Evolutionary conservation across 2,113 vertebrate species (phyloP), one percentile per base, ranked within the genome.

Genomic region (Pteropus alecto): DNA sequence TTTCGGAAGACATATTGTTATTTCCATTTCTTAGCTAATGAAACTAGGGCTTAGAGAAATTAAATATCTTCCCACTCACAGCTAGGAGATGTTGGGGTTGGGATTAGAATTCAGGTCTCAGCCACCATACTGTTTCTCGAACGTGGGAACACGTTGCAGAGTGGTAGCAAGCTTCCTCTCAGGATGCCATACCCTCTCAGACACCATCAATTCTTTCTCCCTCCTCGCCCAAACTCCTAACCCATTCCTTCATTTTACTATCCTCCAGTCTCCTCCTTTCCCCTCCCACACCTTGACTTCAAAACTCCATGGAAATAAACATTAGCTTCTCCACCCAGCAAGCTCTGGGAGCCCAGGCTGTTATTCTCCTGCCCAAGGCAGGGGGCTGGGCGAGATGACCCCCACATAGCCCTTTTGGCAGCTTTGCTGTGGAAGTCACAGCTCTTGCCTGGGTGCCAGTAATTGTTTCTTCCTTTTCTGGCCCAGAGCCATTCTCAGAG

Each of bases 401-500:
- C 24, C 11, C 13, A 77, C 3, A 0, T 21, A 33, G 43, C 8
- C 74, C 43, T 76, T 83, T 67, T 71, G 84, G 87, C 16, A 22
- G 22, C 26, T 70, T 67, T 43, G 24, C 51, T 48, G 4, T 84
- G 46, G 46, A 84, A 85, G 26, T 77, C 71, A 43, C 28, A 18
- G 82, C 38, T 38, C 65, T 61, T 48, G 13, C 33, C 43, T 77
- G 74, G 58, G 7, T 61, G 18, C 68, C 51, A 73, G 46, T 51
- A 61, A 35, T 38, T n/a, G 35, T 43, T 76, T 93, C 71, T 96
- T 87, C 85, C 73, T 91, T 90, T 96, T 70, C 60, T 94, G 91
- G 38, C 73, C 71, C 74, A 58, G 19, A 78, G 51, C 65, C 58
- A 67, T 91, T 60, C 88, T 93, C 21, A 71, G 73, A 41, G 78